phyloP scores from a whole-genome alignment of 2,797 vertebrate species.

The Avahi laniger region DNA sequence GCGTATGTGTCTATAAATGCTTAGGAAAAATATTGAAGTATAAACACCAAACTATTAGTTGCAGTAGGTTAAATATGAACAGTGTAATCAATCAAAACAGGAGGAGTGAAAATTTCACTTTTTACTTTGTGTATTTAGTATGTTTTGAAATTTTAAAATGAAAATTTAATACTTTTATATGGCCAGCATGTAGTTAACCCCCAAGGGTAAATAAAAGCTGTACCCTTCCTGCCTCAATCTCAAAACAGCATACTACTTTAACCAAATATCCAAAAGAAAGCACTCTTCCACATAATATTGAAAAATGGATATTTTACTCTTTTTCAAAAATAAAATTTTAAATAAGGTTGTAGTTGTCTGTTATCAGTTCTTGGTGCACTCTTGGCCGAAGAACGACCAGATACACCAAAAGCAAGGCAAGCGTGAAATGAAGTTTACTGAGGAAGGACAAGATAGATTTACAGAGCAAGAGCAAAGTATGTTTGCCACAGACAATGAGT shows the following conservation, averaged over 20 bases:
- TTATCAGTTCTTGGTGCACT: no score
- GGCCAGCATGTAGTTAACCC: background rate
- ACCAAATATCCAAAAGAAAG: background rate
- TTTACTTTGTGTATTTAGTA: background rate
- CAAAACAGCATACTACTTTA: background rate
- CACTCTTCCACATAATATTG: background rate
- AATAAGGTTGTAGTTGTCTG: no score
- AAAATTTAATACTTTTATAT: background rate
- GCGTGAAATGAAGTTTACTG: no score
- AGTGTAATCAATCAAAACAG: background rate
- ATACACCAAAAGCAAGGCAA: no score
- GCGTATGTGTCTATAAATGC: background rate
- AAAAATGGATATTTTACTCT: background rate
- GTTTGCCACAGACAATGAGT: no score
- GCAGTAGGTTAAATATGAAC: background rate
- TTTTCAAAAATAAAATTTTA: background rate
- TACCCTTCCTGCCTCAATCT: background rate
- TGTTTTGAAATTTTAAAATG: background rate
- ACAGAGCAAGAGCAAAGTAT: no score
- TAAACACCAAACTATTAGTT: background rate
- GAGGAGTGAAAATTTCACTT: background rate
- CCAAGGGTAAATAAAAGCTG: background rate
- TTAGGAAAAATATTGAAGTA: background rate
- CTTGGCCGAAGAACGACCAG: no score
- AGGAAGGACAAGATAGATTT: no score